Base-by-base conservation (phyloP, 2,888 invertebrate species). In the Sarcophaga variegata region DNA sequence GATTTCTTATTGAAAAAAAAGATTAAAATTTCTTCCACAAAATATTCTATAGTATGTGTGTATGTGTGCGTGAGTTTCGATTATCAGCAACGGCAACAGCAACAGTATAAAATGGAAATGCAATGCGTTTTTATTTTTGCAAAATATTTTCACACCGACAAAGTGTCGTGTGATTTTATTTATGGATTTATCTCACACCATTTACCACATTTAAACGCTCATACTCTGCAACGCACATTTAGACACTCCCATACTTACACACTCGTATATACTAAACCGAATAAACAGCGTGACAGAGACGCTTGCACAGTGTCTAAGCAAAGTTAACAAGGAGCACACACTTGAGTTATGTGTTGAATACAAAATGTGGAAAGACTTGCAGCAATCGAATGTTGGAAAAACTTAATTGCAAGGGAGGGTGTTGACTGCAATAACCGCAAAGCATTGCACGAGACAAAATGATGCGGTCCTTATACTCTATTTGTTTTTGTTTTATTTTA, bases 351-450 rank as follows among this genome's bases (percentile, higher is more conserved):
- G 37, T 37, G 37, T 37, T 37, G 37, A 37, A 37, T 37, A 37
- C 37, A 2, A 37, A 37, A 37, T 37, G 37, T 37, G 79, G 62
- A 82, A 71, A 76, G 75, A 77, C 79, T 79, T 75, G 75, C 79
- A 60, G n/a, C 69, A 83, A 79, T 86, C 83, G 71, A 37, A 83
- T 80, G 80, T 80, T 63, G 86, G 79, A 37, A 76, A 83, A 83
- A 86, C 80, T 80, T 80, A 86, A 86, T 86, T 86, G 86, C 80
- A 83, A 72, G 76, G 86, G 83, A 83, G 86, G 83, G 83, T 86
- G 80, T 83, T 69, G 83, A 80, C 76, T 86, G 86, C 86, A 86
- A 64, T 76, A 77, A 86, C 86, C 86, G 83, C 86, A 83, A 82
- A 79, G 62, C 70, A 78, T 79, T 85, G 59, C 60, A 71, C 82